A percentile compares a stretch with the other conserved stretches of the same genome.
These are phyloP conservation scores for Drosophila anomalipes DNA, from an alignment of 2,888 invertebrate species.

Conservation along the genomic window DNA sequence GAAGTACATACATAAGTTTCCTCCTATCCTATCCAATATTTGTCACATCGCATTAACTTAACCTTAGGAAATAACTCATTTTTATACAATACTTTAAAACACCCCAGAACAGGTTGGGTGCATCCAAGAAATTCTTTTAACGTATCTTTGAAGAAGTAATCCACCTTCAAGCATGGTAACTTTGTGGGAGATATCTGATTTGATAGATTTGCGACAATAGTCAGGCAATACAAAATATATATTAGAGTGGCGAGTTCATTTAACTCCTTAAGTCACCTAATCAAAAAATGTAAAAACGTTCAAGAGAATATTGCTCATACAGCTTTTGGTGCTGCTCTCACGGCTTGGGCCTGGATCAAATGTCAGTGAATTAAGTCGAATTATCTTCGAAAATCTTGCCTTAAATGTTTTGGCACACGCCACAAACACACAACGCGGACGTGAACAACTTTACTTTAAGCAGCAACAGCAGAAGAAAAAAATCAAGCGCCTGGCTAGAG, in stretches of 20 bases:
- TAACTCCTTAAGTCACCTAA: constrained; percentile 1
- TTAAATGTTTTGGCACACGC: constrained; percentile 68
- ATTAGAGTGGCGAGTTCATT: not conserved
- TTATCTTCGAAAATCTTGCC: constrained; percentile 61
- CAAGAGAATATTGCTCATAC: constrained; percentile 3
- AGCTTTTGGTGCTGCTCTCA: constrained; percentile 6
- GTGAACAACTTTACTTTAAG: constrained; percentile 39
- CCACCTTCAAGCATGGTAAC: no score
- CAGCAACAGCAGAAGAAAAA: constrained; percentile 19
- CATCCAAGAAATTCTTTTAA: not conserved
- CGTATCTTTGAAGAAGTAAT: not conserved
- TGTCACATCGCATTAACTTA: not conserved
- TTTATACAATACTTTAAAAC: not conserved
- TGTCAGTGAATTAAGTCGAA: constrained; percentile 74
- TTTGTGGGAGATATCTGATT: not conserved
- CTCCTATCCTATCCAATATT: not conserved
- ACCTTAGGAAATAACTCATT: not conserved
- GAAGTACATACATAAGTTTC: no score
- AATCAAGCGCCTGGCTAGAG: constrained; percentile 62
- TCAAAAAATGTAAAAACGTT: constrained; percentile 25
- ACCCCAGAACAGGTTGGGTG: not conserved
- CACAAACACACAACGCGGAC: constrained; percentile 37
- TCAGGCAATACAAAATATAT: not conserved
- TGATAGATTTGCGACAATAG: not conserved
- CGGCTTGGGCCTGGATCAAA: constrained; percentile 53